A percentile compares a stretch with the other conserved stretches of the same genome.
Conservation (phyloP, 2,113 vertebrate genomes). For the Microtus oregoni region DNA sequence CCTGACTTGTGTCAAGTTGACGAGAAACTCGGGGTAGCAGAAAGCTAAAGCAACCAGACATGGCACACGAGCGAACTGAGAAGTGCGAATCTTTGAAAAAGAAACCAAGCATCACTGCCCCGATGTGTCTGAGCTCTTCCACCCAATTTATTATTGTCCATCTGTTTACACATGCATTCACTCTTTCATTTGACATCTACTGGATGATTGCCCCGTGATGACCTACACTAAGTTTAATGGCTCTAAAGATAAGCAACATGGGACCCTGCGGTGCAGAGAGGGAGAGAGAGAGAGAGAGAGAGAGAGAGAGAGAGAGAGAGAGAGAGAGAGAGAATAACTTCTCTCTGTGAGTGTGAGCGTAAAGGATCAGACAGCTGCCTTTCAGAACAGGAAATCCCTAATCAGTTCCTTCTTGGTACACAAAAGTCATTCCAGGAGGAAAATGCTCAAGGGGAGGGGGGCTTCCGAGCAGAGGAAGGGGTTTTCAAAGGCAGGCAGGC, state of each 20-base stretch:
- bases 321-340: neutral
- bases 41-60: conserved; percentile 3
- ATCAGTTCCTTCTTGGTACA: neutral
- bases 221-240: neutral
- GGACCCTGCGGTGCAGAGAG: neutral
- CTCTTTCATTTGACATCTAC: neutral
- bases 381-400: neutral
- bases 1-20: neutral
- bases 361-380: neutral
- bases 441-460: neutral
- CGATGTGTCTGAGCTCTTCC: neutral
- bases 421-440: neutral
- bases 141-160: neutral
- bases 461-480: neutral
- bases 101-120: neutral
- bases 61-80: neutral
- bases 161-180: neutral
- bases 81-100: neutral
- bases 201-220: neutral
- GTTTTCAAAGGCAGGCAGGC: neutral
- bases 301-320: neutral
- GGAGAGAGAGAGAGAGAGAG: neutral
- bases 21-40: neutral
- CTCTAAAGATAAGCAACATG: neutral
- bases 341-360: too few relatives aligned